Percentiles rank a stretch among this genome's conserved stretches.
phyloP scores from a whole-genome alignment of 2,113 vertebrate species.

The Oceanites oceanicus region DNA sequence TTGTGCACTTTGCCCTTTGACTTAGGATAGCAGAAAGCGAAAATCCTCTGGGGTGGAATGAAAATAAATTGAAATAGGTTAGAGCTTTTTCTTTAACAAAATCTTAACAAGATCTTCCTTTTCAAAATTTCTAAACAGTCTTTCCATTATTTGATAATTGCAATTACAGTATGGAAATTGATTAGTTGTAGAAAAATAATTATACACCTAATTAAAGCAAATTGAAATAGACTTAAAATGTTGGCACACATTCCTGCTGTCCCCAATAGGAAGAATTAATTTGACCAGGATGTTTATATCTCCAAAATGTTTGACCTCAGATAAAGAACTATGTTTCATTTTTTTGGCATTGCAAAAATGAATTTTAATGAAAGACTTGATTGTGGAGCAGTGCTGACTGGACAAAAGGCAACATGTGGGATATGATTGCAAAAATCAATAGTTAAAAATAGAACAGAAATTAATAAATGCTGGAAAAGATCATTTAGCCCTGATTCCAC shows the following conservation, averaged over 20 bases:
- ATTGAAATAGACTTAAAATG: not conserved
- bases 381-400: not conserved
- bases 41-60: not conserved
- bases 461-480: not conserved
- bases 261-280: not conserved
- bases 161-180: conserved; percentile 37
- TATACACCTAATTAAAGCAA: conserved; percentile 45
- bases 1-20: not conserved
- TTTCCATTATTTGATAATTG: conserved; percentile 34
- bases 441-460: conserved; percentile 2
- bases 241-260: not conserved
- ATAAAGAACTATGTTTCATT: not conserved
- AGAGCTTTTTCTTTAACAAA: not conserved
- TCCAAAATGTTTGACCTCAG: not conserved
- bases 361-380: not conserved
- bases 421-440: not conserved
- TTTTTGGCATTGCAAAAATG: not conserved
- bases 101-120: conserved; percentile 24
- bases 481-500: not conserved
- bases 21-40: not conserved
- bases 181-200: conserved; percentile 46
- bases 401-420: not conserved
- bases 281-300: not conserved
- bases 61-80: conserved; percentile 1
- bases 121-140: conserved; percentile 14